These are phyloP conservation scores for Mactromeris polynyma DNA, from an alignment of 2,888 invertebrate species.

Conservation along the genomic window DNA sequence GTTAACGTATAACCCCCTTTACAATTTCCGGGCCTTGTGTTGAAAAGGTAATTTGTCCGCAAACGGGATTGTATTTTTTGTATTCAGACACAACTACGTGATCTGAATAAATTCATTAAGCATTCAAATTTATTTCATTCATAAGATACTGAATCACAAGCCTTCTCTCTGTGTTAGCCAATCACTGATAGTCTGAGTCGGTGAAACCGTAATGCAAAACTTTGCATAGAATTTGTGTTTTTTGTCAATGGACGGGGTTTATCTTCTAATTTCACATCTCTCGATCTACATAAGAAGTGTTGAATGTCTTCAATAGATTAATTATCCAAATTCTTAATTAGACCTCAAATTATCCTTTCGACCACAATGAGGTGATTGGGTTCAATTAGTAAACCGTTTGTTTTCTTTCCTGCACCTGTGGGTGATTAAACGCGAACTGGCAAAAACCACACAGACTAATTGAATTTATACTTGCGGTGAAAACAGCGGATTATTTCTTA, in stretches of 20 bases:
- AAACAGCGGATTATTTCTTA: conserved; percentile 9
- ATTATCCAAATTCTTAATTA: conserved; percentile 39
- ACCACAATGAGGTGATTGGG: conserved; percentile 19
- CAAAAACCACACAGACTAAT: conserved; percentile 24
- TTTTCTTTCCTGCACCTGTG: conserved; percentile 35
- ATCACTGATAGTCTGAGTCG: not conserved
- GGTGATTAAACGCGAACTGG: conserved; percentile 25
- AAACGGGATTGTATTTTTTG: not conserved
- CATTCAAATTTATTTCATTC: conserved; percentile 14
- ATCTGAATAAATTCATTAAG: not conserved
- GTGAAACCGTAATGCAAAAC: not conserved
- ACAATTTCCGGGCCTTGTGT: not conserved
- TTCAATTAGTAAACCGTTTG: conserved; percentile 27
- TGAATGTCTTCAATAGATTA: conserved; percentile 25
- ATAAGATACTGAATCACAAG: not conserved
- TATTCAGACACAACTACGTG: not conserved
- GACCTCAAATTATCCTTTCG: conserved; percentile 22
- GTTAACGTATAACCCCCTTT: conserved; percentile 1
- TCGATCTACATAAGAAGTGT: not conserved
- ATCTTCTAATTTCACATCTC: not conserved
- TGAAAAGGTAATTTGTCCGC: conserved; percentile 14
- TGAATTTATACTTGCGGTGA: conserved; percentile 2
- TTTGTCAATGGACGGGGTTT: conserved; percentile 2
- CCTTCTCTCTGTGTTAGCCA: not conserved
- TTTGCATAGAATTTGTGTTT: not conserved